Base-by-base conservation (phyloP, 2,113 vertebrate genomes). In the Eulemur rufifrons region DNA sequence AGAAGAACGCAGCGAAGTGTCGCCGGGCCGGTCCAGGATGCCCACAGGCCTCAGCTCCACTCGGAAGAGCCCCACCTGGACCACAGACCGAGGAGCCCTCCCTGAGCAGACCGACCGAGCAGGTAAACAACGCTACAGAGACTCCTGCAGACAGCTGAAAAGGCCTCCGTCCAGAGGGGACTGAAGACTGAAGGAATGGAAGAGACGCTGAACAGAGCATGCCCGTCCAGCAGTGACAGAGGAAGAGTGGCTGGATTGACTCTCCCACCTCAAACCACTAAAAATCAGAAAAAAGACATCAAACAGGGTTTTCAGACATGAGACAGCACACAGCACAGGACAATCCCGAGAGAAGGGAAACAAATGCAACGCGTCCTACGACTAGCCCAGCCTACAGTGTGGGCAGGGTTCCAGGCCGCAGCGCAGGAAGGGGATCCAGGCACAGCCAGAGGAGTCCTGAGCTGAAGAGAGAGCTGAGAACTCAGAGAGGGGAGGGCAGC, bases 21-120 rank as follows among this genome's bases (percentile, higher is more conserved):
- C 34, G 50, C 37, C 1, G 3, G 81, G 9, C 32, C 11, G 5
- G 25, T 2, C 0, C 5, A 63, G 25, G 18, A 77, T 1, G 0
- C n/a, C 39, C 29, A 52, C n/a, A 21, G n/a, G 52, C 45, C 63
- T 78, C 32, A 34, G 64, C n/a, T 68, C 18, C 8, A 63, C 45
- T 64, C 45, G n/a, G 25, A 68, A 63, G 45, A 68, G 37, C 0
- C 8, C 23, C 14, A 18, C 61, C 27, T 25, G 2, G 42, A 61
- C 37, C 13, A 39, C 27, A 85, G 61, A 50, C 27, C 18, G 13
- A 69, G 13, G 32, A 45, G 15, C 6, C 68, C 29, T 11, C 56
- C 45, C 21, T 32, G 32, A 13, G 61, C 15, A 82, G 61, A 80
- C 21, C 23, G 25, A 42, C 29, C 1, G n/a, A 11, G 20, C 27